Evolutionary conservation across 2,888 invertebrate genomes (phyloP).

Genomic region (Brachypalpus laphriformis): DNA sequence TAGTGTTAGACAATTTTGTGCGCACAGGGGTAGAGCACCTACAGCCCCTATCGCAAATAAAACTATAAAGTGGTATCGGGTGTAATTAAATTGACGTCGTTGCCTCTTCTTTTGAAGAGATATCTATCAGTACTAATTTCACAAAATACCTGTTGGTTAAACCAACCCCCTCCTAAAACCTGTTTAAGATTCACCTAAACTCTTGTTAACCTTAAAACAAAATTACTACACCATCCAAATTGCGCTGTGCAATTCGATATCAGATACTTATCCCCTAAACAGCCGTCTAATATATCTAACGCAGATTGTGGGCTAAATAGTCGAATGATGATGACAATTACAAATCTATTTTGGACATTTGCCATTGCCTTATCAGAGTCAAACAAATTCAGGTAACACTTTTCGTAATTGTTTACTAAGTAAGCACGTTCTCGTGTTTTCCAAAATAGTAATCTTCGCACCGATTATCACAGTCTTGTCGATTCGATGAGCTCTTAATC

Average conservation of each 20-base stretch:
- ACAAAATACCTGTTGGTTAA: too few species aligned
- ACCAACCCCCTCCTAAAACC: too few species aligned
- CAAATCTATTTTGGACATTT: constrained; percentile 26
- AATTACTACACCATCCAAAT: constrained; percentile 12
- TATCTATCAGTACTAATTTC: too few species aligned
- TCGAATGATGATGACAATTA: constrained; percentile 6
- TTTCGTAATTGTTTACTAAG: constrained; percentile 1
- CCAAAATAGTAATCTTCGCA: neutral
- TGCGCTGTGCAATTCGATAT: neutral
- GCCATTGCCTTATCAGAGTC: constrained; percentile 9
- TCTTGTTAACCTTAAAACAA: neutral
- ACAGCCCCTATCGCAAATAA: too few species aligned
- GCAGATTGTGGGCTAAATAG: neutral
- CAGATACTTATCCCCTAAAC: constrained; percentile 9
- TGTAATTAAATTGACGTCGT: too few species aligned
- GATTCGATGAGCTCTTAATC: constrained; percentile 5
- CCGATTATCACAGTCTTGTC: constrained; percentile 25
- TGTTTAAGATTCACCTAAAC: too few species aligned
- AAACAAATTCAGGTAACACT: constrained; percentile 20
- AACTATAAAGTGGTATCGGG: too few species aligned
- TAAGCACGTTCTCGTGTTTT: constrained; percentile 49
- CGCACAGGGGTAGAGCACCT: too few species aligned
- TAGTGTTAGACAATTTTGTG: too few species aligned
- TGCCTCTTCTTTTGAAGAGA: too few species aligned
- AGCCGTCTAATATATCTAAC: constrained; percentile 18